These are phyloP conservation scores for Lutjanus erythropterus DNA, from an alignment of 2,113 vertebrate genomes.

Conservation along the genomic window DNA sequence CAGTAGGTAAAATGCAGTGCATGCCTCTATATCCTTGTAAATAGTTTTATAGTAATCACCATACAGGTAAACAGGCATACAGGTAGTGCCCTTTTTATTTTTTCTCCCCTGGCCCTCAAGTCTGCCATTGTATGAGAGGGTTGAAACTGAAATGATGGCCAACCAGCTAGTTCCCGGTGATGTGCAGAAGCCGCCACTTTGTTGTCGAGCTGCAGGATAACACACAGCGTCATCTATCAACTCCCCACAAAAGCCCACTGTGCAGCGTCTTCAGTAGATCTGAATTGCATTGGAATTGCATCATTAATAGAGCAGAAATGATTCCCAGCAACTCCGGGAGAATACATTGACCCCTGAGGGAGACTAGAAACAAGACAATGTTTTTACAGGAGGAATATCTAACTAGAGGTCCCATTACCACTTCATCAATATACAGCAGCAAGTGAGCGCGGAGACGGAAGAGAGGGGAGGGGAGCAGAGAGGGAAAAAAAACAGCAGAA, in stretches of 20 bases:
- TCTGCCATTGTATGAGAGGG: too few relatives aligned
- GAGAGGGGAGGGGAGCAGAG: conserved; percentile 15
- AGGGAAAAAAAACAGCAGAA: conserved; percentile 26
- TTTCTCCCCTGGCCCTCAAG: too few relatives aligned
- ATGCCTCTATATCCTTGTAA: too few relatives aligned
- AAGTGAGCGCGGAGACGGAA: conserved; percentile 43
- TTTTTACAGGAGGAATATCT: conserved; percentile 79
- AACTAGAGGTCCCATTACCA: conserved; percentile 78
- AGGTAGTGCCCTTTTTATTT: too few relatives aligned
- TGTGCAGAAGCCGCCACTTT: conserved; percentile 54
- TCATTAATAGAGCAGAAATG: conserved; percentile 81
- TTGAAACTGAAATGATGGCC: conserved; percentile 49
- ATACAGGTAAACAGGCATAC: too few relatives aligned
- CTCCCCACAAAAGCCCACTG: conserved; percentile 39
- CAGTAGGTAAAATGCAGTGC: too few relatives aligned
- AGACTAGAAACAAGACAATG: conserved; percentile 76
- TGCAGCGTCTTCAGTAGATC: conserved; percentile 64
- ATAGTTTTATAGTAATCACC: too few relatives aligned
- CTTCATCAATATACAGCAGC: conserved; percentile 79
- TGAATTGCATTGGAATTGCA: conserved; percentile 79
- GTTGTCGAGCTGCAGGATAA: conserved; percentile 64
- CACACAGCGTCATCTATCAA: conserved; percentile 61
- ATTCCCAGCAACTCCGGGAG: conserved; percentile 71
- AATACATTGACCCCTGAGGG: conserved; percentile 79
- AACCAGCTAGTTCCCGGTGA: conserved; percentile 32